phyloP scores from a whole-genome alignment of 2,888 invertebrate species.

The Athrips mouffetella region DNA sequence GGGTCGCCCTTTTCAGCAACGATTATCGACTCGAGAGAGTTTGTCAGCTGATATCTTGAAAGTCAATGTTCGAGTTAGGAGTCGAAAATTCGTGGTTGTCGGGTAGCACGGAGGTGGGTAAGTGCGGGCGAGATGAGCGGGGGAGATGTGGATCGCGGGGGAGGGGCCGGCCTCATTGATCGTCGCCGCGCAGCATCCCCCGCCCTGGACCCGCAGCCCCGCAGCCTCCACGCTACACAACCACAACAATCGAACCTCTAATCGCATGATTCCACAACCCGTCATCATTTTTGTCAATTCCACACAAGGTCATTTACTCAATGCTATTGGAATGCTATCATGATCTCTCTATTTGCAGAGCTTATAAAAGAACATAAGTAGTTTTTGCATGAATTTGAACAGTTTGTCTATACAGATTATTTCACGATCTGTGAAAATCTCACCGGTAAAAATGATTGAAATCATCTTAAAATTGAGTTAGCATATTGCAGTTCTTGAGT shows the following conservation, averaged over 20 bases:
- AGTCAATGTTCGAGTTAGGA: constrained; percentile 53
- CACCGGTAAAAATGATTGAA: no score
- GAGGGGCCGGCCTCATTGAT: constrained; percentile 64
- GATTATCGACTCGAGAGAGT: constrained; percentile 16
- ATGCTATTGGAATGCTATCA: neutral
- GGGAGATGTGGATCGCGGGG: constrained; percentile 32
- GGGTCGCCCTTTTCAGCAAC: constrained; percentile 7
- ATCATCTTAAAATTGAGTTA: constrained; percentile 25
- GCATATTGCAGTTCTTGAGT: constrained; percentile 20
- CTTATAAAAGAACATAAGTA: no score
- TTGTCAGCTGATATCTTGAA: constrained; percentile 44
- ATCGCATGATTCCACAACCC: constrained; percentile 44
- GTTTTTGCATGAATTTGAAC: no score
- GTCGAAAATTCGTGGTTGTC: constrained; percentile 55
- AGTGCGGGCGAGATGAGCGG: constrained; percentile 25
- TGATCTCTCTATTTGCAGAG: no score
- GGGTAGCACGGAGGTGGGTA: constrained; percentile 41
- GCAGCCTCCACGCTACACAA: constrained; percentile 47
- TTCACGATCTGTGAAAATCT: no score
- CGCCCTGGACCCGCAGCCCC: constrained; percentile 40
- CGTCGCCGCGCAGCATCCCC: constrained; percentile 65
- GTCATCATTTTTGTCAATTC: constrained; percentile 35
- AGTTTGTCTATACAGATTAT: no score
- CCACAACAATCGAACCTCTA: constrained; percentile 53
- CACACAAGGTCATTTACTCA: constrained; percentile 11